Base-by-base conservation (phyloP, 2,113 vertebrate genomes). In the Pithys albifrons region DNA sequence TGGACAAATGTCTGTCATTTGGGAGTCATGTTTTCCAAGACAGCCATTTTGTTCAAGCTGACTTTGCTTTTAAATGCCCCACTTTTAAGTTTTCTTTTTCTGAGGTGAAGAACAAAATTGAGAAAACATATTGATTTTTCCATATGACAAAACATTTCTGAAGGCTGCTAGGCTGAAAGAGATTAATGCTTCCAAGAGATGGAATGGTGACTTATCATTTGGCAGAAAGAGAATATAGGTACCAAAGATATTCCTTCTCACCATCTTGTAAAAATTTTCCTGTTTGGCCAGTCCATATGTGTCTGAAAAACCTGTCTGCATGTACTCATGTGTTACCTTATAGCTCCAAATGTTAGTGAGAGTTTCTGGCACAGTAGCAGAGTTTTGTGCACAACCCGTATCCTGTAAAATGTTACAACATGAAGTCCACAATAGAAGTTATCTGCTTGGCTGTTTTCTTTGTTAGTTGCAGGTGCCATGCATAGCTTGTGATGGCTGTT, bases 121-220 rank as follows among this genome's bases (percentile, higher is more conserved):
- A 92, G 61, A 64, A 86, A 95, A 78, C 54, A 45, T 29, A 71
- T 35, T 78, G 73, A 92, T 91, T 95, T 95, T 87, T 93, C 35
- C 59, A 23, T 43, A 22, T 39, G 69, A 75, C 52, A 77, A 66
- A 92, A 92, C 29, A 71, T 86, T 72, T 87, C 76, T 92, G 80
- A 91, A 74, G 65, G 79, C 16, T 70, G 35, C 52, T 52, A 84
- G 39, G 31, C 48, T 87, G 87, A 52, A 71, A 27, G 29, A 85
- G 35, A 81, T 75, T 69, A 91, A 67, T 52, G 73, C 29, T 88
- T 84, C 65, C 55, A 58, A 58, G 71, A 37, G 41, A 73, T 66
- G 76, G 64, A 83, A 62, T 0, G 10, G 35, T 71, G 41, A 75
- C 45, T 86, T 92, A 62, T 88, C 9, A 55, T 52, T 91, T 69